Base-by-base conservation (phyloP, 1,140 invertebrate species). In the Scaptodrosophila lebanonensis region DNA sequence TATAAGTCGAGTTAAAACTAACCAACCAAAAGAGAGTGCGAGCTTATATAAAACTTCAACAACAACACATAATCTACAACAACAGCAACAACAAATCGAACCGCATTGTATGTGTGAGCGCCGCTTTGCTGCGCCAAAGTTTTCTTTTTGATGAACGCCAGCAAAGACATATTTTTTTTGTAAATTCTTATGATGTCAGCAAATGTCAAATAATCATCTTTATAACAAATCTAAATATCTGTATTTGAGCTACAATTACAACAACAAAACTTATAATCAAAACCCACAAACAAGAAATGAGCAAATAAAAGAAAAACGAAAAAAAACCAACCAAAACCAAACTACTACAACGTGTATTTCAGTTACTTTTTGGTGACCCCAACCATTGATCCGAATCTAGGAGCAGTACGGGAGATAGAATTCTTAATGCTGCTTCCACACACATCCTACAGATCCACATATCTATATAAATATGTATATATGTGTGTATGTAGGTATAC, bases 231-330 rank as follows among this genome's bases (percentile, higher is more conserved):
- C 36, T 36, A 58, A 65, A 67, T 69, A 18, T 38, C n/a, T 76
- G 62, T 76, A 59, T 63, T 56, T 60, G 73, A 77, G 69, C 66
- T 63, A 36, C 60, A 65, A 75, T 30, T 53, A 75, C 38, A 56
- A 68, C 57, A 66, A 73, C 32, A 54, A 72, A 72, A 62, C 66
- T 83, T 83, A 83, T 83, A 83, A 82, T 83, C 66, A 82, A 83
- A 83, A 79, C 53, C 54, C 76, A 67, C 70, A 77, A 77, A 77
- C 63, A 35, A 82, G 58, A 82, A 75, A 82, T 82, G 70, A 82
- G 75, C 75, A 82, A 82, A 82, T 82, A 82, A 82, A 82, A 82
- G 69, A 82, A 82, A 77, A 70, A 63, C 33, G 42, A 53, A 59
- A 70, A 62, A 54, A 63, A 77, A 73, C 56, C 44, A 57, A 59